Evolutionary conservation across 2,797 vertebrate species (phyloP).

Genomic region (Epinephelus malabaricus): DNA sequence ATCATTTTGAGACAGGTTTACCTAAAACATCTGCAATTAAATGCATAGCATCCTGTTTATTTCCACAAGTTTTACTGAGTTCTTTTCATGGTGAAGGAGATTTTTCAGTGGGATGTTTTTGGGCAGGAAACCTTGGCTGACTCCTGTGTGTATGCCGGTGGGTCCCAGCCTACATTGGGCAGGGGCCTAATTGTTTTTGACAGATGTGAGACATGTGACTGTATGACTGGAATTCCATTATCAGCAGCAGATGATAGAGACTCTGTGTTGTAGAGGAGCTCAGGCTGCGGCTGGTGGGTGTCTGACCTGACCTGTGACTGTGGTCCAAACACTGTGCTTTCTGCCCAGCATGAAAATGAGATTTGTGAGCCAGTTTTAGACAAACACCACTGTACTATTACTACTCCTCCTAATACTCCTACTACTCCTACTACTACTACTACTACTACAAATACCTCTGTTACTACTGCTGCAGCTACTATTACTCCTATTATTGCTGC

Average conservation of each 20-base stretch:
- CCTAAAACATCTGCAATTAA: neutral
- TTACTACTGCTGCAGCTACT: neutral
- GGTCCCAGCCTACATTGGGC: slow-evolving; percentile 52
- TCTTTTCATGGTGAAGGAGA: slow-evolving; percentile 5
- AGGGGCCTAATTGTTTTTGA: slow-evolving; percentile 74
- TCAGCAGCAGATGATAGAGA: slow-evolving; percentile 75
- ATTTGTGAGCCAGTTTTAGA: slow-evolving; percentile 45
- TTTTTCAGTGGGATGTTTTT: slow-evolving; percentile 31
- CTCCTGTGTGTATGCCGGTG: slow-evolving; percentile 47
- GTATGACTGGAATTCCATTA: slow-evolving; percentile 77
- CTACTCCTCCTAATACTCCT: neutral
- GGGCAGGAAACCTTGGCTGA: slow-evolving; percentile 47
- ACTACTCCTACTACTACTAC: neutral
- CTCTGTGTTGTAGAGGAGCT: slow-evolving; percentile 72
- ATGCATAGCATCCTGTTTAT: neutral
- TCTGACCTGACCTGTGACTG: slow-evolving; percentile 71
- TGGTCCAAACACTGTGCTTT: slow-evolving; percentile 38
- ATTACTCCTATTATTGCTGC: neutral
- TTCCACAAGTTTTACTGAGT: neutral
- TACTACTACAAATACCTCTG: neutral
- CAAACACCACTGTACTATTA: slow-evolving; percentile 31
- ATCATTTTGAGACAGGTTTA: neutral
- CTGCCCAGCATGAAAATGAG: slow-evolving; percentile 30
- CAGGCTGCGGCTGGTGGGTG: slow-evolving; percentile 72
- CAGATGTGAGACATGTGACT: slow-evolving; percentile 81